Base-by-base conservation (phyloP, 2,888 invertebrate species). In the Pachymerium ferrugineum region DNA sequence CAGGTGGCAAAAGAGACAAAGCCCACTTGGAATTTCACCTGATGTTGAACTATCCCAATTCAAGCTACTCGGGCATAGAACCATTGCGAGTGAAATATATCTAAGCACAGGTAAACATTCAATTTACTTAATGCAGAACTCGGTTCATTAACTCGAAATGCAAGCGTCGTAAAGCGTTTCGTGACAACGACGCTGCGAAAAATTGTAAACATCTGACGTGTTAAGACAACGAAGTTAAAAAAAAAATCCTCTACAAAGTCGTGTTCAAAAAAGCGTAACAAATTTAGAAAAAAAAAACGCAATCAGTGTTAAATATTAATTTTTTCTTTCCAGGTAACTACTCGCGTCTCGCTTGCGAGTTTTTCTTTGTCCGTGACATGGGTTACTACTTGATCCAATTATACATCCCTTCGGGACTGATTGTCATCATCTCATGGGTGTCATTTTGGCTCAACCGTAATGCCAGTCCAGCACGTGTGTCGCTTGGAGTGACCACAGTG, bases 341-440 rank as follows among this genome's bases (percentile, higher is more conserved):
- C 86, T 95, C 94, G 82, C 90, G 96, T 82, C 86, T 96, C 88
- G 93, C 93, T 80, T 94, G 94, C 86, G 94, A 94, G 86, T 95
- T 96, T 85, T 94, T 94, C 86, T 95, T 97, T 86, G 94, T 94
- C 80, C 90, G 97, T 80, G 94, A 94, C 82, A 95, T 97, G 94
- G 97, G 96, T 83, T 96, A 96, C 88, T 97, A 97, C 87, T 88
- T 96, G 83, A 97, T 97, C 86, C 96, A 96, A 87, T 95, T 96
- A 86, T 96, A 96, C 87, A 94, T 96, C 86, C 96, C 96, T 82
- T 94, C 94, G 85, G 93, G 94, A 84, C 89, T 96, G 85, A 95
- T 95, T 86, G 95, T 95, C 84, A 94, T 95, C 85, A 94, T 95
- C 87, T 94, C 94, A 81, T 95, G 95, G 95, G 94, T 95, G 84